Base-by-base conservation (phyloP, 2,797 vertebrate genomes). In the Pangasius macronema region DNA sequence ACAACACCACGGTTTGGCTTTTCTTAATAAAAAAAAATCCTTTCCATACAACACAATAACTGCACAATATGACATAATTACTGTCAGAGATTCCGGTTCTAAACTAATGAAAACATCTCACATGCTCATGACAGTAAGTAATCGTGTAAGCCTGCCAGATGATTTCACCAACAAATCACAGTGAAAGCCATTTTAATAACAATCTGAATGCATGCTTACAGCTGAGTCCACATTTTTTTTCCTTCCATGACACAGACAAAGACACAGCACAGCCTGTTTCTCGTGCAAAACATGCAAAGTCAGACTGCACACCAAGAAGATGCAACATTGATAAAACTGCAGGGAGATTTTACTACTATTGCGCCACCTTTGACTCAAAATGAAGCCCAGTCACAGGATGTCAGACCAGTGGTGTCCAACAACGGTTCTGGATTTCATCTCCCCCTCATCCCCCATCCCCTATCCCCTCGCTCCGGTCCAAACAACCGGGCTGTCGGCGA, bases 131-230 rank as follows among this genome's bases (percentile, higher is more conserved):
- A 42, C 11, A 30, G 63, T 63, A 63, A 61, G 27, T 75, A n/a
- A 72, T 84, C 61, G 49, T 59, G 36, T 79, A 76, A 57, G 59
- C 33, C 46, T 42, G 55, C 22, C 46, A 68, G 46, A 73, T 49
- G 42, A 67, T 68, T 85, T 36, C 42, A 68, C 53, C 9, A 72
- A 61, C 42, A 82, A 79, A 87, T 79, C 36, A 49, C 59, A 33
- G 72, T 24, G 7, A 68, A 79, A 79, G n/a, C 27, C 61, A 75
- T 63, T 59, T 82, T 87, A 61, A 73, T 81, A 87, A 73, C 42
- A 53, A 59, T 39, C 53, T 51, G 33, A 80, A 24, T 27, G 36
- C 51, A 33, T 36, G 55, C 55, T 39, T 36, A 61, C 30, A 75
- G 83, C 30, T 33, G 10, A 73, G 57, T 33, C 33, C 1, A 75